Evolutionary conservation across 1,140 invertebrate genomes (phyloP).

Genomic region (Bombus waltoni): DNA sequence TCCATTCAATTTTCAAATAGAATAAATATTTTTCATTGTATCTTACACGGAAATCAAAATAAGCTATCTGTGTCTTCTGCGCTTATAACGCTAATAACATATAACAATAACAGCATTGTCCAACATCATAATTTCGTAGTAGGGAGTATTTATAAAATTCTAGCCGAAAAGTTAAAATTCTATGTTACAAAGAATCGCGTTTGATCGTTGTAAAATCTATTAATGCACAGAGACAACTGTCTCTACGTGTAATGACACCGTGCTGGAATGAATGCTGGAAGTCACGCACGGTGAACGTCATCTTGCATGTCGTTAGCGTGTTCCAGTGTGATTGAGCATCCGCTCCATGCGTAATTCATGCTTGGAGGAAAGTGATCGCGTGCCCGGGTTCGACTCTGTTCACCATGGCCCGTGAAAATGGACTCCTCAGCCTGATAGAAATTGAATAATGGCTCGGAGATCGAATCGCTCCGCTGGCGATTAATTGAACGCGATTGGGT

Average conservation of each 20-base stretch:
- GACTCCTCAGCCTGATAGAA: conserved; percentile 36
- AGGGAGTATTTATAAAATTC: too few relatives aligned
- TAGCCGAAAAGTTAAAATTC: background rate
- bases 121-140: too few relatives aligned
- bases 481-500: conserved; percentile 31
- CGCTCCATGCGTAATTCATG: conserved; percentile 68
- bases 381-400: conserved; percentile 54
- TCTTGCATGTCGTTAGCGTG: conserved; percentile 68
- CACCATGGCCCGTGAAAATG: conserved; percentile 48
- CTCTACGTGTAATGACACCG: conserved; percentile 46
- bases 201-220: conserved; percentile 30
- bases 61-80: too few relatives aligned
- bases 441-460: conserved; percentile 41
- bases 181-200: background rate
- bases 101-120: too few relatives aligned
- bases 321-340: conserved; percentile 68
- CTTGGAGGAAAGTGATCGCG: conserved; percentile 69
- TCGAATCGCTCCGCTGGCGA: conserved; percentile 17
- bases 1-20: too few relatives aligned
- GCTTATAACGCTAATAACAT: too few relatives aligned
- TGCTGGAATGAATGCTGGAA: conserved; percentile 45
- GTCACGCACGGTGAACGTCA: conserved; percentile 69
- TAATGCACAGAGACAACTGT: conserved; percentile 40
- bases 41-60: too few relatives aligned
- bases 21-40: too few relatives aligned